Evolutionary conservation across 1,140 invertebrate species (phyloP), one percentile per base, ranked within the genome.

Genomic region (Ceratina calcarata): DNA sequence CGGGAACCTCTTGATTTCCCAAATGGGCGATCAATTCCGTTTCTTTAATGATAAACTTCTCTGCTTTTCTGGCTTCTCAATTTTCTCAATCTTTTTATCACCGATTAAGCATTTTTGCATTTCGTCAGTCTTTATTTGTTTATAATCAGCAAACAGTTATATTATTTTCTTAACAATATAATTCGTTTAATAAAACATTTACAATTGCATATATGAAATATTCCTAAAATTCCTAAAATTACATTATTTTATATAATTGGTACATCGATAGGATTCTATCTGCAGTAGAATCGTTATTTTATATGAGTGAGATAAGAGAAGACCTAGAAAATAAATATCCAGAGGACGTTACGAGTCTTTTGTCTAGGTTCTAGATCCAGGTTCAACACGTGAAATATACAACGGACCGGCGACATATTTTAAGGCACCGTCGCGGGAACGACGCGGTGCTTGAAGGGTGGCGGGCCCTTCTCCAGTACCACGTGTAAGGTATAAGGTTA

Each of bases 401-500:
- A 72, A 72, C 27, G 66, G 49, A 12, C 18, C 18, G 13, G 15
- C 62, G 32, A 69, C 71, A 85, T 85, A 84, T 81, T 86, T 86
- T 86, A 81, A 67, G 58, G 71, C 61, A 72, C 61, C 68, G 62
- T 57, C 64, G 73, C 49, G 74, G 61, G 58, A 45, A 58, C 22
- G 65, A 16, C 67, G 62, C 68, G 76, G 66, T 15, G 62, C 84
- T 70, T 68, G 68, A 79, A 64, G 68, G 78, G 68, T 67, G 68
- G 70, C 62, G 45, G 62, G 24, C 32, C 51, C 70, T 78, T 82
- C 57, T 85, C 53, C 62, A 20, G 45, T 65, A 84, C 80, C 37
- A 80, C 80, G 72, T 77, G 84, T 85, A 84, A 85, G 65, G 70
- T 86, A 84, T 84, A 81, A 76, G 60, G 75, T 85, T 84, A 81